Evolutionary conservation across 2,888 invertebrate species (phyloP).

Genomic region (Scaptomyza reducta): DNA sequence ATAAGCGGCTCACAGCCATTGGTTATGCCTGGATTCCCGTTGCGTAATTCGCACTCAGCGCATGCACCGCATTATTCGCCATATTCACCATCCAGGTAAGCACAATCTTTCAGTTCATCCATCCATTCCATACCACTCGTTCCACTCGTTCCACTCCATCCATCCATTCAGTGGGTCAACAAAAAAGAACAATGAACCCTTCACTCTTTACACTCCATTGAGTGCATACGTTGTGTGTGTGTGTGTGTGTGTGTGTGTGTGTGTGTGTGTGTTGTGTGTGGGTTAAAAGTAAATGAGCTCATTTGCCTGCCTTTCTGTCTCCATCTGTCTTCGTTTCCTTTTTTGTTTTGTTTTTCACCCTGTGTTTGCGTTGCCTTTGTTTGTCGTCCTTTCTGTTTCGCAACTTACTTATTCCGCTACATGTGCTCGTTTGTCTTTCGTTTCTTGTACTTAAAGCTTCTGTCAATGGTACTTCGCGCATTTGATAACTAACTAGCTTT

Average conservation of each 20-base stretch:
- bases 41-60: conserved; percentile 87
- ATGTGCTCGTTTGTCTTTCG: too few relatives aligned
- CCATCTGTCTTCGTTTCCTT: background rate
- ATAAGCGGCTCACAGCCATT: conserved; percentile 89
- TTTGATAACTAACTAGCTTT: too few relatives aligned
- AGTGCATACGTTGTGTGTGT: conserved; percentile 8
- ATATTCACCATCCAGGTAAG: conserved; percentile 92
- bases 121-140: background rate
- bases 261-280: too few relatives aligned
- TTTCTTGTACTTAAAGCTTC: too few relatives aligned
- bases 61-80: conserved; percentile 93
- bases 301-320: conserved; percentile 2
- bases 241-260: too few relatives aligned
- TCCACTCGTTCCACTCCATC: too few relatives aligned
- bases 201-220: conserved; percentile 20
- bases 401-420: background rate
- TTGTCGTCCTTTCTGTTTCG: background rate
- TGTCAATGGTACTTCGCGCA: too few relatives aligned
- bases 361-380: background rate
- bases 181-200: background rate
- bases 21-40: conserved; percentile 95
- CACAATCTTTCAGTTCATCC: conserved; percentile 1
- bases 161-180: background rate
- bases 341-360: background rate
- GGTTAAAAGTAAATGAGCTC: conserved; percentile 11